phyloP scores from a whole-genome alignment of 2,888 invertebrate genomes.

The Cybosia mesomella region DNA sequence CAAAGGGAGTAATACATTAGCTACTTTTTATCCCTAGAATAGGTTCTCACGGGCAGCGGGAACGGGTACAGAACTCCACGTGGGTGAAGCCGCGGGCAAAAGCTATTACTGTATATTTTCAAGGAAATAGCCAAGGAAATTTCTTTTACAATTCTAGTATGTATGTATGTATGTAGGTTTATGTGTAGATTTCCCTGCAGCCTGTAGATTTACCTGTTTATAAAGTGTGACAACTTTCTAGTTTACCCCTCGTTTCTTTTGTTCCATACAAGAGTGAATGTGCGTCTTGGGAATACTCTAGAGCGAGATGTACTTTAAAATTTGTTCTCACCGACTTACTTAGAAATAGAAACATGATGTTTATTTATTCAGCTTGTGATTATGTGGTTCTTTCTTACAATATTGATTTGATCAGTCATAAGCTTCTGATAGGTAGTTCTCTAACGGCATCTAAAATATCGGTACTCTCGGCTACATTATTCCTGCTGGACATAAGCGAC shows the following conservation, averaged over 20 bases:
- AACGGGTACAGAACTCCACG: no score
- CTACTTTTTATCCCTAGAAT: no score
- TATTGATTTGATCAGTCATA: background rate
- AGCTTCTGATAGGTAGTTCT: background rate
- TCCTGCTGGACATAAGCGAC: no score
- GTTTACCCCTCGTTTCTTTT: conserved; percentile 50
- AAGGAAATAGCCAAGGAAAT: conserved; percentile 1
- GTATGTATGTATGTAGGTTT: conserved; percentile 25
- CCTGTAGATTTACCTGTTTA: conserved; percentile 47
- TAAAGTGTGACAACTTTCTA: conserved; percentile 52
- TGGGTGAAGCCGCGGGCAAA: no score
- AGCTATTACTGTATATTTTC: background rate
- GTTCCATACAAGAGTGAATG: conserved; percentile 51
- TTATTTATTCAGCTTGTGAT: conserved; percentile 42
- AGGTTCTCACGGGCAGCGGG: no score
- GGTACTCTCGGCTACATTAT: no score
- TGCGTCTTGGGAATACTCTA: conserved; percentile 44
- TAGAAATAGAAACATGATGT: conserved; percentile 35
- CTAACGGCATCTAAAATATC: background rate
- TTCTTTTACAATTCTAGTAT: conserved; percentile 8
- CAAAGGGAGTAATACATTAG: no score
- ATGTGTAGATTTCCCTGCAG: conserved; percentile 38
- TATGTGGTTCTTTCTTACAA: background rate
- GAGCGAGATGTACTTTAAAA: conserved; percentile 41
- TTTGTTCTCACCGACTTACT: conserved; percentile 33